phyloP scores from a whole-genome alignment of 2,888 invertebrate genomes.

The Malacosoma neustria region DNA sequence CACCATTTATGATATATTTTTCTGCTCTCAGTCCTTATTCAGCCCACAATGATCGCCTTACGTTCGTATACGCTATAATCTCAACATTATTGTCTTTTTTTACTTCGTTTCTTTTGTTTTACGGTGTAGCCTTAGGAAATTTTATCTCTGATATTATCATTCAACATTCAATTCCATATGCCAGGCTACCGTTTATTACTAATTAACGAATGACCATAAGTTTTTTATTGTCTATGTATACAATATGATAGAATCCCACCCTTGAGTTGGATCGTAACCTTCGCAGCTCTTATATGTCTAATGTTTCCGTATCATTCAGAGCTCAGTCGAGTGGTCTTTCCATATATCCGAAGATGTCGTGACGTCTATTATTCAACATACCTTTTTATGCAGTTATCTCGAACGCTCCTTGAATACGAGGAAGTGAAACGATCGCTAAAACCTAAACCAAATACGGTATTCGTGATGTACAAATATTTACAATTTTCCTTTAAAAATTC shows the following conservation, averaged over 20 bases:
- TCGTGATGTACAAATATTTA: constrained; percentile 3
- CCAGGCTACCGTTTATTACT: no score
- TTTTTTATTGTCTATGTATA: constrained; percentile 24
- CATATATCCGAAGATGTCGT: constrained; percentile 27
- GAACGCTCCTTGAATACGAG: constrained; percentile 25
- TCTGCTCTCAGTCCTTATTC: no score
- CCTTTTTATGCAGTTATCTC: constrained; percentile 15
- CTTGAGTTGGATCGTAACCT: constrained; percentile 42
- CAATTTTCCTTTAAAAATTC: constrained; percentile 10
- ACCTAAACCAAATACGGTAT: constrained; percentile 20
- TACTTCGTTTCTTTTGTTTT: no score
- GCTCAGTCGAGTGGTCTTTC: constrained; percentile 20
- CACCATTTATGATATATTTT: constrained; percentile 2
- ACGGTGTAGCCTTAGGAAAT: no score
- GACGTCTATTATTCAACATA: constrained; percentile 16
- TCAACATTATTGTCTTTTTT: no score
- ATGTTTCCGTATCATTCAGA: constrained; percentile 34
- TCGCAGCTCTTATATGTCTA: constrained; percentile 32
- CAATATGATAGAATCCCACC: constrained; percentile 38
- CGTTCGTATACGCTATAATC: no score
- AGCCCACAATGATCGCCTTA: no score
- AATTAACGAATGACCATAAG: not conserved
- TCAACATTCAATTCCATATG: no score
- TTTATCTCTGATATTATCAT: no score
- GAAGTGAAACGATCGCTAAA: constrained; percentile 22